Percentiles rank a stretch among this genome's conserved stretches.
These are phyloP conservation scores for Xerus inauris DNA, from an alignment of 2,113 vertebrate genomes.

Conservation along the genomic window DNA sequence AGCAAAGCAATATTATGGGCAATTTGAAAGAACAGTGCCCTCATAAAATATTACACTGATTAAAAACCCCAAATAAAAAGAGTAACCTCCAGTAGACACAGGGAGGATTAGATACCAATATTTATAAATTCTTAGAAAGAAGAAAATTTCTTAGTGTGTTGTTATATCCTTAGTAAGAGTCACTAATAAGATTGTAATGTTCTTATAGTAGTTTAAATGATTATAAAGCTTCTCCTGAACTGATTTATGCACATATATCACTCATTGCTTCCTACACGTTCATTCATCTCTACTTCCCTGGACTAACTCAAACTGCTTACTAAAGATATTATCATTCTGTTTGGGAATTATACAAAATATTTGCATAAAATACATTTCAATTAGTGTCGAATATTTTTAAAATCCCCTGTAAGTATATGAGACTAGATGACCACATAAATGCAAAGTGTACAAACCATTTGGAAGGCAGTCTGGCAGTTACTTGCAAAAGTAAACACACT, in stretches of 20 bases:
- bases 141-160: conserved; percentile 58
- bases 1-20: not conserved
- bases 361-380: conserved; percentile 37
- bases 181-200: conserved; percentile 59
- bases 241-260: conserved; percentile 64
- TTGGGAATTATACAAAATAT: conserved; percentile 55
- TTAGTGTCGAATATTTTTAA: not conserved
- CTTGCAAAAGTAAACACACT: not conserved
- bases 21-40: not conserved
- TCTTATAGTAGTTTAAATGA: conserved; percentile 64
- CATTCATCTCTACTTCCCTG: conserved; percentile 73
- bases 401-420: not conserved
- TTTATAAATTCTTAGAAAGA: conserved; percentile 55
- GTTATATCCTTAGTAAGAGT: conserved; percentile 56
- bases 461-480: not conserved
- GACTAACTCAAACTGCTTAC: conserved; percentile 57
- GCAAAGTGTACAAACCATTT: not conserved
- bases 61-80: conserved; percentile 35
- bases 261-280: conserved; percentile 64
- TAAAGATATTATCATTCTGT: conserved; percentile 61
- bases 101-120: conserved; percentile 11
- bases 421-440: not conserved
- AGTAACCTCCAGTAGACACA: not conserved
- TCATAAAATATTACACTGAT: conserved; percentile 4
- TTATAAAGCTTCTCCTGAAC: conserved; percentile 67